phyloP scores from a whole-genome alignment of 2,888 invertebrate genomes.

The Hydropsyche betteni region DNA sequence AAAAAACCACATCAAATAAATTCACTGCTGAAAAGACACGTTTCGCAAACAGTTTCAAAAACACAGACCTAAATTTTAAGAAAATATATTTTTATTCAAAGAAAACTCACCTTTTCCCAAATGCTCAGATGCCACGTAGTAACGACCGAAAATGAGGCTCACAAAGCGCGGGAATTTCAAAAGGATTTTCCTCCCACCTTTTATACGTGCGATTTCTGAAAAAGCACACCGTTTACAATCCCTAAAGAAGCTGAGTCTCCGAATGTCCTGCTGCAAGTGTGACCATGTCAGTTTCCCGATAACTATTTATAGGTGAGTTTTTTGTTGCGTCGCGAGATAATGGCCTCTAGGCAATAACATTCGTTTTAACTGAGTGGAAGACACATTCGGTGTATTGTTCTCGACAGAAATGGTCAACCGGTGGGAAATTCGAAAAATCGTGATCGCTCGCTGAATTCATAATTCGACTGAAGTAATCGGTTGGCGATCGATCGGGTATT shows the following conservation, averaged over 20 bases:
- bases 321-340: conserved; percentile 7
- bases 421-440: background rate
- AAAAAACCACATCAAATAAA: no score
- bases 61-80: no score
- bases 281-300: conserved; percentile 7
- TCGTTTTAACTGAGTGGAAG: conserved; percentile 3
- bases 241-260: background rate
- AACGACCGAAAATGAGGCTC: no score
- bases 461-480: no score
- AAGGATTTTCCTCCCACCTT: no score
- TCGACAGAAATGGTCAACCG: background rate
- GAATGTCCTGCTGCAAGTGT: background rate
- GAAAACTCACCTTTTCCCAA: background rate
- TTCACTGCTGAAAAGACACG: no score
- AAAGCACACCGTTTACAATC: no score
- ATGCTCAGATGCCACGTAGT: background rate
- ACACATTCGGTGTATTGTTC: conserved; percentile 14
- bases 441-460: no score
- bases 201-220: no score
- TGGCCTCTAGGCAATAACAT: conserved; percentile 6
- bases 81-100: background rate
- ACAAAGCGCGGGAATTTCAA: no score
- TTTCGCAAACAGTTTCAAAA: no score
- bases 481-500: no score
- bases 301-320: conserved; percentile 23